phyloP scores from a whole-genome alignment of 1,140 invertebrate genomes.

The Bombus waltoni region DNA sequence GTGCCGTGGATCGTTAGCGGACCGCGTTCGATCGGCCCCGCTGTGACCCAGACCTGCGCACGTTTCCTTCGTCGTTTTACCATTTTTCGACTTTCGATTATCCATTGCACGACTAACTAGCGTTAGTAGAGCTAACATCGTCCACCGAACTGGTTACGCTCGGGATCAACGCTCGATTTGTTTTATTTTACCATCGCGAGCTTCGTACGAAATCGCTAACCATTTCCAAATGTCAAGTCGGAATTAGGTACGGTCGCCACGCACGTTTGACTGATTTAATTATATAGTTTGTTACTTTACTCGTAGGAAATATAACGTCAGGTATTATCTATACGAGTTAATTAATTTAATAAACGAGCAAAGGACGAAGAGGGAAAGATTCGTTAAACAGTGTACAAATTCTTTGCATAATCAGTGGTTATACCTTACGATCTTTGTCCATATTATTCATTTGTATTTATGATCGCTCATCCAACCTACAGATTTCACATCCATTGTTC shows the following conservation, averaged over 20 bases:
- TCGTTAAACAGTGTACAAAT: not conserved
- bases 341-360: not conserved
- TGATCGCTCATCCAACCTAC: not conserved
- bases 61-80: conserved; percentile 6
- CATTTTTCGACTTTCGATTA: not conserved
- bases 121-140: not conserved
- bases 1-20: conserved; percentile 49
- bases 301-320: not conserved
- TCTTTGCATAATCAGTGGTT: not conserved
- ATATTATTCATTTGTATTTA: not conserved
- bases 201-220: too few species aligned
- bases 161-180: not conserved
- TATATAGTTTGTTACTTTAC: not conserved
- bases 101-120: not conserved
- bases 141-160: not conserved
- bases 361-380: not conserved
- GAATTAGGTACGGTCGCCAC: not conserved
- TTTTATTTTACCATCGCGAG: not conserved
- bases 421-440: not conserved
- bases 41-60: conserved; percentile 20
- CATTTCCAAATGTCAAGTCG: not conserved
- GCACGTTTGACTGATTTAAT: not conserved
- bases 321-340: not conserved
- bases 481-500: not conserved
- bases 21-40: conserved; percentile 9